Conservation (phyloP, 1,140 invertebrate species). For the Neodiprion virginianus region DNA sequence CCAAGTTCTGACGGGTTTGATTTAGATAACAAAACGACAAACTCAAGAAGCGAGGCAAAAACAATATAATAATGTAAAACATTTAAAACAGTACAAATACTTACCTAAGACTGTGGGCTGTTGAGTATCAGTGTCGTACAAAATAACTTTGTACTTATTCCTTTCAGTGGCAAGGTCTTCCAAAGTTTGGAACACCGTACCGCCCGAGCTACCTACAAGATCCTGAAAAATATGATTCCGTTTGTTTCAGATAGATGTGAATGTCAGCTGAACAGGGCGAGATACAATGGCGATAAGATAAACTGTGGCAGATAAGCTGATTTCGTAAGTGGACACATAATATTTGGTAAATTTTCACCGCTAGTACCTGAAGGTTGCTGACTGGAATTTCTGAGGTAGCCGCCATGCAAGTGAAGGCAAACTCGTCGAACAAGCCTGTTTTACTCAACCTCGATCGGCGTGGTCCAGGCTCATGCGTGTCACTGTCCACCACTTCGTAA, state of each 20-base stretch:
- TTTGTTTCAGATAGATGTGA: background rate
- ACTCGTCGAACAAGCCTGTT: constrained; percentile 31
- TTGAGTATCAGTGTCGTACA: constrained; percentile 12
- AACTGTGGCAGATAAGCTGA: background rate
- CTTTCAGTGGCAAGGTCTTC: constrained; percentile 14
- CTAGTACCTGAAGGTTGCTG: constrained; percentile 33
- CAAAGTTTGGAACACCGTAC: constrained; percentile 25
- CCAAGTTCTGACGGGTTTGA: background rate
- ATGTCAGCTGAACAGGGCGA: background rate
- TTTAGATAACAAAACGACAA: constrained; percentile 13
- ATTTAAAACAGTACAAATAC: constrained; percentile 3
- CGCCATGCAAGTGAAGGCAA: constrained; percentile 34
- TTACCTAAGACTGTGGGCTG: constrained; percentile 8
- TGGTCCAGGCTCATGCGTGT: constrained; percentile 23
- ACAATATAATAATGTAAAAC: constrained; percentile 10
- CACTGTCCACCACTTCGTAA: constrained; percentile 47
- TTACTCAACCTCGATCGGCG: constrained; percentile 30
- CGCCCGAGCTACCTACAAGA: constrained; percentile 30
- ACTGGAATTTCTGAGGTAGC: constrained; percentile 31
- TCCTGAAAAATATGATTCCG: constrained; percentile 26
- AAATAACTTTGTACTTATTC: constrained; percentile 21
- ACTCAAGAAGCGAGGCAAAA: background rate
- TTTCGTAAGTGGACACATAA: background rate
- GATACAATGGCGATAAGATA: background rate
- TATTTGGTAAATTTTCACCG: background rate